phyloP scores from a whole-genome alignment of 2,113 vertebrate genomes.

The Leucoraja erinaceus region DNA sequence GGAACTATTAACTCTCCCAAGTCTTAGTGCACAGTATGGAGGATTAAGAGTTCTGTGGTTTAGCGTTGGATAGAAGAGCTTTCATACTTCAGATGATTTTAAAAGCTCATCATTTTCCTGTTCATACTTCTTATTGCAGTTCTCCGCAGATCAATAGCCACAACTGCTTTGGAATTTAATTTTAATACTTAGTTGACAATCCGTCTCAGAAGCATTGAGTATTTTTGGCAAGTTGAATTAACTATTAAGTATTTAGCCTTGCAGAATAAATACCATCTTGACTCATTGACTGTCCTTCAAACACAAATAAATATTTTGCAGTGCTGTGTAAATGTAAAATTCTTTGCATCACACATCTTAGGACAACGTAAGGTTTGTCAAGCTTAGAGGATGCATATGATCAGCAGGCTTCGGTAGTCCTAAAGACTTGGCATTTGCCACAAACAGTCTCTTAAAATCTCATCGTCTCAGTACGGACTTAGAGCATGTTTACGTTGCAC shows the following conservation, averaged over 20 bases:
- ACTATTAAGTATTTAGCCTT: not conserved
- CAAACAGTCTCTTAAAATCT: not conserved
- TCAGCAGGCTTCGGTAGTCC: not conserved
- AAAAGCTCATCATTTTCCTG: not conserved
- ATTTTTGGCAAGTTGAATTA: not conserved
- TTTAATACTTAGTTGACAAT: not conserved
- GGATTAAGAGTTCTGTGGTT: not conserved
- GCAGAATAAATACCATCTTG: not conserved
- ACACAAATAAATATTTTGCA: not conserved
- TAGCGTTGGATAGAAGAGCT: not conserved
- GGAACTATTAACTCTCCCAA: not conserved
- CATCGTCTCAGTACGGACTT: not conserved
- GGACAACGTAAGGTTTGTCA: not conserved
- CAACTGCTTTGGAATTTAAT: slow-evolving; percentile 10
- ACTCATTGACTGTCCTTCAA: not conserved
- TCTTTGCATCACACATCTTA: not conserved
- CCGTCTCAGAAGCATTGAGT: not conserved
- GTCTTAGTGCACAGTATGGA: not conserved
- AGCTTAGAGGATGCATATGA: not conserved
- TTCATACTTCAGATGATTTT: not conserved
- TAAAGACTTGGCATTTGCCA: not conserved
- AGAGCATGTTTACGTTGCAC: not conserved
- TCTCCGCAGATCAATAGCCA: not conserved
- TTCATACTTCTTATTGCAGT: not conserved
- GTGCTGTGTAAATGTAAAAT: not conserved